Evolutionary conservation across 2,113 vertebrate species (phyloP).

Genomic region (Vulpes ferrilata): DNA sequence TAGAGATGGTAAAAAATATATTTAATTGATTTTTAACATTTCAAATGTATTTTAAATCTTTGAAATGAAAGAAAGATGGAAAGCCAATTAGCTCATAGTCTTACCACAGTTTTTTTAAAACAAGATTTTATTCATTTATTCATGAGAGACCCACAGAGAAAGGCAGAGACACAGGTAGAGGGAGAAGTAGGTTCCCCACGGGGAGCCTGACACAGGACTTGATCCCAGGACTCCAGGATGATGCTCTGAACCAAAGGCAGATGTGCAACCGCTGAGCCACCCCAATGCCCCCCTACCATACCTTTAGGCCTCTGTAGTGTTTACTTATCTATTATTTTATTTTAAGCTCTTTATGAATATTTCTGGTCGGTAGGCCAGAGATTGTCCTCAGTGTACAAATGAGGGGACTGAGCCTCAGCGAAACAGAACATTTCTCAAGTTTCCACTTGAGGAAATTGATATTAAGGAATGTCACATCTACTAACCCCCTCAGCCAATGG

Average conservation of each 20-base stretch:
- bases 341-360: neutral
- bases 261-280: too few relatives aligned
- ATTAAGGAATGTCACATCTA: neutral
- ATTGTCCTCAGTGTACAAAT: neutral
- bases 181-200: too few relatives aligned
- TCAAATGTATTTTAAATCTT: neutral
- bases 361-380: neutral
- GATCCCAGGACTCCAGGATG: too few relatives aligned
- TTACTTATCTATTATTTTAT: neutral
- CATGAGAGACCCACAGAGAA: too few relatives aligned
- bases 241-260: too few relatives aligned
- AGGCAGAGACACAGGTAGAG: too few relatives aligned
- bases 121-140: too few relatives aligned
- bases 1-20: constrained; percentile 2
- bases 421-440: neutral
- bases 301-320: neutral
- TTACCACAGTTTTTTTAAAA: too few relatives aligned
- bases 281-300: too few relatives aligned
- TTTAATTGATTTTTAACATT: constrained; percentile 6
- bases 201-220: too few relatives aligned
- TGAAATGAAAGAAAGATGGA: neutral
- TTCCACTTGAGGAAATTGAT: neutral
- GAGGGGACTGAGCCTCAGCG: neutral
- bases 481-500: neutral
- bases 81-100: neutral